Conservation (phyloP, 2,797 vertebrate species). For the Sphaeramia orbicularis region DNA sequence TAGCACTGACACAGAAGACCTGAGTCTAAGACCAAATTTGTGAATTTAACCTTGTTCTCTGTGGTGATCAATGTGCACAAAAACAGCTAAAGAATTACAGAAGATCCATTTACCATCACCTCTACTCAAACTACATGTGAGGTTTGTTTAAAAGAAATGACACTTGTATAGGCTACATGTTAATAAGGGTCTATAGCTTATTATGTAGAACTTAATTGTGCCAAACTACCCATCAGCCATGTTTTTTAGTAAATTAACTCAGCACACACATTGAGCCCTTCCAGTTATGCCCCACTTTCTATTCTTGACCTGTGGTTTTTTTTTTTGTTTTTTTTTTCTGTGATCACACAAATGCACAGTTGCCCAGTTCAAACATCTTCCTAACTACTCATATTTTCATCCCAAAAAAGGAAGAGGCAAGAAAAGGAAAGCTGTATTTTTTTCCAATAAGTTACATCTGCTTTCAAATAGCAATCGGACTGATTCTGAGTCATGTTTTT, state of each 20-base stretch:
- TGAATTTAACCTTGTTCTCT: too few species aligned
- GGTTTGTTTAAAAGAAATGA: neutral
- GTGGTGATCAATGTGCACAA: too few species aligned
- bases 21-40: neutral
- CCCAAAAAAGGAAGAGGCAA: slow-evolving; percentile 18
- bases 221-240: neutral
- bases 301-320: neutral
- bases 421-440: neutral
- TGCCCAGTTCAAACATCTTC: slow-evolving; percentile 24
- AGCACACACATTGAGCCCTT: neutral
- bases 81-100: too few species aligned
- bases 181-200: neutral
- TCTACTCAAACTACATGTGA: neutral
- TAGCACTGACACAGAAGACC: neutral
- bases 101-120: neutral
- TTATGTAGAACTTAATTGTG: neutral
- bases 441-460: slow-evolving; percentile 8
- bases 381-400: slow-evolving; percentile 6
- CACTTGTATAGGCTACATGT: neutral
- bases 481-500: slow-evolving; percentile 19
- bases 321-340: neutral
- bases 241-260: neutral
- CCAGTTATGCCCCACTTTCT: neutral
- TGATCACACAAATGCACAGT: slow-evolving; percentile 4
- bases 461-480: slow-evolving; percentile 37